A percentile compares a stretch with the other conserved stretches of the same genome.
phyloP scores from a whole-genome alignment of 2,113 vertebrate genomes.

The Corythornis vintsioides region DNA sequence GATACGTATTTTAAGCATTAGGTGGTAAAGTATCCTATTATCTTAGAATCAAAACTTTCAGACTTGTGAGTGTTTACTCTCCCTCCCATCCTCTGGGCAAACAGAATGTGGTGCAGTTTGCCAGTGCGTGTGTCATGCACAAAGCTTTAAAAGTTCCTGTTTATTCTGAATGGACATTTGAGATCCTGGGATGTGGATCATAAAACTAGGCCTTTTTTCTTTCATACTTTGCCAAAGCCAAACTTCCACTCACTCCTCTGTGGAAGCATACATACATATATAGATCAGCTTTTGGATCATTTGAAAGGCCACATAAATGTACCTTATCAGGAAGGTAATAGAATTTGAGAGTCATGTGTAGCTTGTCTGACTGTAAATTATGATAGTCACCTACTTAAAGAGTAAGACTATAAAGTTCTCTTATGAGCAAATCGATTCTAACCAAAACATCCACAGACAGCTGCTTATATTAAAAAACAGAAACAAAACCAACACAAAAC shows the following conservation, averaged over 20 bases:
- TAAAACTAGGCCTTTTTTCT: conserved; percentile 22
- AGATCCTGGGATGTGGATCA: conserved; percentile 12
- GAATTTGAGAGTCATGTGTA: neutral
- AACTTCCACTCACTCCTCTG: neutral
- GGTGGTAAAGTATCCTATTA: neutral
- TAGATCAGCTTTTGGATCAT: neutral
- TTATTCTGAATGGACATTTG: conserved; percentile 19
- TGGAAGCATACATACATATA: neutral
- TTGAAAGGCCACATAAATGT: neutral
- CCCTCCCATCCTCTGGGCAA: conserved; percentile 10
- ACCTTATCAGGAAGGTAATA: neutral
- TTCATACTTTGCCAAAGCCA: conserved; percentile 13
- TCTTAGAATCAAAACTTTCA: neutral
- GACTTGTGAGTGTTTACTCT: neutral
- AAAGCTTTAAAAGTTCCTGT: conserved; percentile 52
- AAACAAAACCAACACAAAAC: neutral
- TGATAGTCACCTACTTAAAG: neutral
- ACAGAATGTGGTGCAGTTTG: neutral
- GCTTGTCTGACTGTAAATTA: conserved; percentile 29
- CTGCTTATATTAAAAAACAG: neutral
- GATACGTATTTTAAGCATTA: neutral
- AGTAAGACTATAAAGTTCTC: neutral
- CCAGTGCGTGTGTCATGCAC: neutral
- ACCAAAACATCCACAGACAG: conserved; percentile 8
- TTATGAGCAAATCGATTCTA: conserved; percentile 16